Percentiles rank a stretch among this genome's conserved stretches.
Conservation (phyloP, 2,888 invertebrate genomes). For the Calliopum simillimum region DNA sequence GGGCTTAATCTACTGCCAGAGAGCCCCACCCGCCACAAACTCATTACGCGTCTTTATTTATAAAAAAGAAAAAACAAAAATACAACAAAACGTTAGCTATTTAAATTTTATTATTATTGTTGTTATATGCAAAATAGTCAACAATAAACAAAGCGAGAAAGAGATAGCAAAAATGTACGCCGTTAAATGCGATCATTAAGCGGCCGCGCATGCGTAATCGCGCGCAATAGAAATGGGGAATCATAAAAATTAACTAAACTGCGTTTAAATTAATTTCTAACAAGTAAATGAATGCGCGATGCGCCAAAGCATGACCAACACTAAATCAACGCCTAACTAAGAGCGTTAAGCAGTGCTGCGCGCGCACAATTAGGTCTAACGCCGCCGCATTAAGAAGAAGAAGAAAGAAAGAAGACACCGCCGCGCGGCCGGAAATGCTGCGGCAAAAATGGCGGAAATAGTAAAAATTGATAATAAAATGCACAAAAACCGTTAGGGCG, state of each 20-base stretch:
- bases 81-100: background rate
- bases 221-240: background rate
- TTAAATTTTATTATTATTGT: background rate
- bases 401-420: background rate
- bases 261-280: slow-evolving; percentile 23
- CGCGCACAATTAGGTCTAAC: background rate
- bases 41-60: background rate
- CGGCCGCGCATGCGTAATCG: slow-evolving; percentile 18
- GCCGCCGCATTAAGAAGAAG: background rate
- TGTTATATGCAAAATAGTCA: background rate
- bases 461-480: background rate
- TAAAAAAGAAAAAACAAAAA: too few species aligned
- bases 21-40: slow-evolving; percentile 19
- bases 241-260: slow-evolving; percentile 19
- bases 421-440: background rate
- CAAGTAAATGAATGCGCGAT: slow-evolving; percentile 8
- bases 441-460: background rate
- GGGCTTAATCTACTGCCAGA: slow-evolving; percentile 1
- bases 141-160: background rate
- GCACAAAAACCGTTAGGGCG: slow-evolving; percentile 3
- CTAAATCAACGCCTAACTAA: slow-evolving; percentile 24
- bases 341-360: background rate
- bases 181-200: slow-evolving; percentile 9
- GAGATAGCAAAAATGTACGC: slow-evolving; percentile 3
- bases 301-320: background rate